phyloP scores from a whole-genome alignment of 2,888 invertebrate species.

The Mamestra brassicae region DNA sequence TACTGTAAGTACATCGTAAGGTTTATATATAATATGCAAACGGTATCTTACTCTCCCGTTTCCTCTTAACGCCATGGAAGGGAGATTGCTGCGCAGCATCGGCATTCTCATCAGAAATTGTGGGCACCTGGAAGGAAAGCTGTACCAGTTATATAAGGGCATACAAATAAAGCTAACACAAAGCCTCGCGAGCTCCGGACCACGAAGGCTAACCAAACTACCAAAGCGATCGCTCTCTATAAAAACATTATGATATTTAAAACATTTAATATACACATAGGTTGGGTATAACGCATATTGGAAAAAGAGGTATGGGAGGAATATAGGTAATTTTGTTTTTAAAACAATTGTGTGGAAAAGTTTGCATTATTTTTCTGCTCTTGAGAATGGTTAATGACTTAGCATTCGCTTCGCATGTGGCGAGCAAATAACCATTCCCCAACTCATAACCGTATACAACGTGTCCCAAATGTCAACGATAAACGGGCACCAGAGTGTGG shows the following conservation, averaged over 20 bases:
- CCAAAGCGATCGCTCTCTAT: neutral
- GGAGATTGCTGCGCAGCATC: constrained; percentile 50
- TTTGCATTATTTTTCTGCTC: neutral
- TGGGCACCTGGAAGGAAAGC: constrained; percentile 55
- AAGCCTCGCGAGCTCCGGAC: no score
- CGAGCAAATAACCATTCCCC: no score
- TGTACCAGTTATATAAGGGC: neutral
- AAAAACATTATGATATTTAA: no score
- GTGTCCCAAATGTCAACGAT: no score
- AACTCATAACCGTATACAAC: no score
- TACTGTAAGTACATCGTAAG: no score
- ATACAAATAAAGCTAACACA: neutral
- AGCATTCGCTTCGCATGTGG: neutral
- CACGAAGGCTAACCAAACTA: neutral
- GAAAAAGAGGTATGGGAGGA: no score
- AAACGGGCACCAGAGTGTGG: no score
- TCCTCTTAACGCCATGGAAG: constrained; percentile 73
- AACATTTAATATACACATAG: no score
- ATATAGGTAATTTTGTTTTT: no score
- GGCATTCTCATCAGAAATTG: constrained; percentile 52
- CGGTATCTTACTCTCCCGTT: constrained; percentile 70
- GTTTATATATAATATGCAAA: neutral
- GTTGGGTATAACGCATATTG: no score
- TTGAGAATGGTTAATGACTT: neutral
- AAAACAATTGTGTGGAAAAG: neutral